Percentiles rank a stretch among this genome's conserved stretches.
These are phyloP conservation scores for Heterodera carotae DNA, from an alignment of 1,140 invertebrate species.

Conservation along the genomic window DNA sequence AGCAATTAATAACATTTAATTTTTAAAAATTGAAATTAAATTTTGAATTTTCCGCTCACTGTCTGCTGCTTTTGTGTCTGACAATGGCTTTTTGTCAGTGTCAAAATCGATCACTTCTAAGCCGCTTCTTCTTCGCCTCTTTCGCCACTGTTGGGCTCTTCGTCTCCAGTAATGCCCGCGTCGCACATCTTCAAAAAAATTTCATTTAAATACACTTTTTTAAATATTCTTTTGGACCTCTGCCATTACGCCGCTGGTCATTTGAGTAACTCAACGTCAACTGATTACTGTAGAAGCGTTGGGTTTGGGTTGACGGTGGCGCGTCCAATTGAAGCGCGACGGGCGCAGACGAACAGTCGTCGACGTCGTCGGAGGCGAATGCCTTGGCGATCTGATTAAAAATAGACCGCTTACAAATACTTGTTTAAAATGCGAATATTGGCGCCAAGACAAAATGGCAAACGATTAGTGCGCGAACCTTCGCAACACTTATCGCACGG, in stretches of 20 bases:
- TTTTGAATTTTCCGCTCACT: background rate
- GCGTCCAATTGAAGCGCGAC: background rate
- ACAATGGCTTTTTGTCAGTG: background rate
- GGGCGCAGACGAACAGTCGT: slow-evolving; percentile 1
- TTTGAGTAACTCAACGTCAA: slow-evolving; percentile 3
- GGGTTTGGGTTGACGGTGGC: background rate
- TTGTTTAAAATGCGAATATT: background rate
- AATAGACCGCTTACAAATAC: no score
- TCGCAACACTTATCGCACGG: slow-evolving; percentile 28
- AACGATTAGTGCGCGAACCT: slow-evolving; percentile 24
- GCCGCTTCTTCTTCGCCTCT: no score
- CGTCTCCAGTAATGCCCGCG: background rate
- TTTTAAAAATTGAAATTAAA: no score
- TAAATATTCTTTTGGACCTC: background rate
- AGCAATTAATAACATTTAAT: no score
- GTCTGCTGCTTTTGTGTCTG: background rate
- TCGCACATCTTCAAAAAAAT: background rate
- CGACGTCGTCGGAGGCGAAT: background rate
- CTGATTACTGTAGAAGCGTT: slow-evolving; percentile 11
- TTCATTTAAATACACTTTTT: background rate
- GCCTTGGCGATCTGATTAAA: background rate
- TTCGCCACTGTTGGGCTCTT: background rate
- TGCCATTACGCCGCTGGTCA: background rate
- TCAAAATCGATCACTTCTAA: slow-evolving; percentile 11
- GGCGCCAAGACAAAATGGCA: slow-evolving; percentile 10